Evolutionary conservation across 2,888 invertebrate genomes (phyloP).

Genomic region (Perdita meconis): DNA sequence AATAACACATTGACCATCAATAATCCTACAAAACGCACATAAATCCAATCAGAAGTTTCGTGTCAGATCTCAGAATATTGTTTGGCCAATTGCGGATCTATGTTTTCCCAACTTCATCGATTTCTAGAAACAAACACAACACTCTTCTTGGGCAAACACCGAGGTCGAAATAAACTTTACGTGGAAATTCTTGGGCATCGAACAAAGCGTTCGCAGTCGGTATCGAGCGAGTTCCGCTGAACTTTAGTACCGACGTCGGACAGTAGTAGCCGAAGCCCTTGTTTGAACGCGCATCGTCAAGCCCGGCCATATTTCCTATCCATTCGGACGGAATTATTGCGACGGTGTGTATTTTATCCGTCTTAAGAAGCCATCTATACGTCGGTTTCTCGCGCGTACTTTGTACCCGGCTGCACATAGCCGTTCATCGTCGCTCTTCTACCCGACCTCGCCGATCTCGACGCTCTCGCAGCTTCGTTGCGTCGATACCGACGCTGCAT

Average conservation of each 20-base stretch:
- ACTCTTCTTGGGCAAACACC: neutral
- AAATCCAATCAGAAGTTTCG: too few species aligned
- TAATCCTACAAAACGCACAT: too few species aligned
- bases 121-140: neutral
- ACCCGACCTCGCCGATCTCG: constrained; percentile 15
- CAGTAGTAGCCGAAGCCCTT: neutral
- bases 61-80: too few species aligned
- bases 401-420: constrained; percentile 26
- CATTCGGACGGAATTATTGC: constrained; percentile 44
- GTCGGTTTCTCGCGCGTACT: constrained; percentile 39
- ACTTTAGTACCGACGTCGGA: neutral
- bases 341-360: constrained; percentile 50
- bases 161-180: neutral
- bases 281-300: neutral
- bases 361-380: constrained; percentile 55
- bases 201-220: neutral
- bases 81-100: too few species aligned
- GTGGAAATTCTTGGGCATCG: neutral
- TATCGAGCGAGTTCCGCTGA: neutral
- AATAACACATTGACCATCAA: too few species aligned
- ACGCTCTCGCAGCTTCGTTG: constrained; percentile 9
- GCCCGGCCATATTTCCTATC: neutral
- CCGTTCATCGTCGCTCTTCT: constrained; percentile 30
- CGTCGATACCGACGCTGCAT: constrained; percentile 10
- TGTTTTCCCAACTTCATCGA: neutral